phyloP scores from a whole-genome alignment of 2,113 vertebrate species.

The Eolophus roseicapilla region DNA sequence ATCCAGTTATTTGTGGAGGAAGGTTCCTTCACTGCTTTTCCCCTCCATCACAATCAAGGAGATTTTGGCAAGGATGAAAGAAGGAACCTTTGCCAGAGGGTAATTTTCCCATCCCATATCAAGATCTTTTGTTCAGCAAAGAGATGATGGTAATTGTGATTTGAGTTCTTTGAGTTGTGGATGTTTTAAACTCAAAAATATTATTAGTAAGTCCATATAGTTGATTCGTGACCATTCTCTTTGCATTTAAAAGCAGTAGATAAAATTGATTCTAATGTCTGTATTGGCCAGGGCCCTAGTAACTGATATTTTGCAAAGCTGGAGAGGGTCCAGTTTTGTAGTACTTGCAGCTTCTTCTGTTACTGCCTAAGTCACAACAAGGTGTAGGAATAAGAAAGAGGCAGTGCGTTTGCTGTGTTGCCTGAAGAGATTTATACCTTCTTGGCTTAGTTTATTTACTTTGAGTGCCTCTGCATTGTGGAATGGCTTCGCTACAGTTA shows the following conservation, averaged over 20 bases:
- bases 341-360: background rate
- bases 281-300: background rate
- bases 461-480: background rate
- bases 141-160: fast-evolving
- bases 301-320: background rate
- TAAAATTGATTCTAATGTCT: background rate
- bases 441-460: background rate
- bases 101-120: background rate
- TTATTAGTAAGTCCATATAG: background rate
- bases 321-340: background rate
- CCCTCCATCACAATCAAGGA: background rate
- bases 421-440: background rate
- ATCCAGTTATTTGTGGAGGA: background rate
- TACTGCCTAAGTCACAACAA: background rate
- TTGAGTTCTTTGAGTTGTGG: background rate
- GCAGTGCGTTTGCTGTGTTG: background rate
- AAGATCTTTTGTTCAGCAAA: background rate
- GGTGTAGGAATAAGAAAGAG: background rate
- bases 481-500: background rate
- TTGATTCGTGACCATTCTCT: background rate
- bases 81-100: background rate
- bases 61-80: background rate
- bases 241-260: background rate
- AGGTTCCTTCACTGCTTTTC: background rate
- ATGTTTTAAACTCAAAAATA: background rate